Evolutionary conservation across 2,888 invertebrate genomes (phyloP).

Genomic region (Caenorhabditis japonica): DNA sequence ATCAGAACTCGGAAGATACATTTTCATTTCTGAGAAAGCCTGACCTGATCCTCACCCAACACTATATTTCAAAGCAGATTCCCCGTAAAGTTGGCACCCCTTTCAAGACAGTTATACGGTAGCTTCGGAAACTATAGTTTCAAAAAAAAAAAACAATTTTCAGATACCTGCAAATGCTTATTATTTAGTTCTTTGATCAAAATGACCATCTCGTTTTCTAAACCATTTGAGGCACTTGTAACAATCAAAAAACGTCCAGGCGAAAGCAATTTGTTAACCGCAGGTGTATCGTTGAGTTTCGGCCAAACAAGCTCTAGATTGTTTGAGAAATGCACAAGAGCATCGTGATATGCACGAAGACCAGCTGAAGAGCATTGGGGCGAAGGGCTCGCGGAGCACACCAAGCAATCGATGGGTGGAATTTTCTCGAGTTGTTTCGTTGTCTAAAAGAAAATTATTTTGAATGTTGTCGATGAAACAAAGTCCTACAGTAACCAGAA

Average conservation of each 20-base stretch:
- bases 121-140: too few relatives aligned
- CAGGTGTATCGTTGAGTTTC: slow-evolving; percentile 26
- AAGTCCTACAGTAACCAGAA: not conserved
- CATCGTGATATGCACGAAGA: slow-evolving; percentile 51
- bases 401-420: slow-evolving; percentile 41
- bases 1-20: too few relatives aligned
- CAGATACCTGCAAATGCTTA: slow-evolving; percentile 25
- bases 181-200: slow-evolving; percentile 52
- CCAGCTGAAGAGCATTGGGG: not conserved
- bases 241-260: slow-evolving; percentile 70
- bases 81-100: too few relatives aligned
- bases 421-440: not conserved
- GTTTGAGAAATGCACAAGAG: slow-evolving; percentile 20
- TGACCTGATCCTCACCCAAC: too few relatives aligned
- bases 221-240: slow-evolving; percentile 37
- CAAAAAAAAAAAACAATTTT: too few relatives aligned
- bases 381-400: slow-evolving; percentile 40
- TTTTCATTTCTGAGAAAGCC: too few relatives aligned
- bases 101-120: too few relatives aligned
- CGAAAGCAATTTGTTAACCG: slow-evolving; percentile 57
- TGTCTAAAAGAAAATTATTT: slow-evolving; percentile 10
- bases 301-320: slow-evolving; percentile 39
- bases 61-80: too few relatives aligned
- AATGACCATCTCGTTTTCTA: slow-evolving; percentile 52
- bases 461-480: not conserved